Percentiles rank a stretch among this genome's conserved stretches.
These are phyloP conservation scores for Atta texana DNA, from an alignment of 1,140 invertebrate genomes.

Conservation along the genomic window DNA sequence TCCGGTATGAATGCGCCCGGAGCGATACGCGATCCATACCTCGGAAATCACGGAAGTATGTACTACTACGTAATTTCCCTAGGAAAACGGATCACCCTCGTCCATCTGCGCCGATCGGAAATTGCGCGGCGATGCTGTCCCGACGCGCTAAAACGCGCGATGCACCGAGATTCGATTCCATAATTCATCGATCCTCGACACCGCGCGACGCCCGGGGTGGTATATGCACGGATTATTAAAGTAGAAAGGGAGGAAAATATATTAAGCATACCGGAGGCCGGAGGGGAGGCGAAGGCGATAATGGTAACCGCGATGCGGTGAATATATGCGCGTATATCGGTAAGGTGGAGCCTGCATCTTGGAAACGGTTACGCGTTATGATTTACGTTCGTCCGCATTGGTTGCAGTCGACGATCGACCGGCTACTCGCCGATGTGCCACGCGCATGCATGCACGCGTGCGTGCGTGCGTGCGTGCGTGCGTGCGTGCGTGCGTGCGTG, in stretches of 20 bases:
- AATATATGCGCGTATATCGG: neutral
- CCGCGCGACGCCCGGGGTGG: conserved; percentile 25
- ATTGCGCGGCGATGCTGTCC: conserved; percentile 34
- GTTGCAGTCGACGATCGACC: conserved; percentile 41
- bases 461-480: neutral
- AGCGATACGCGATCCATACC: conserved; percentile 32
- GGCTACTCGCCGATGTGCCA: conserved; percentile 58
- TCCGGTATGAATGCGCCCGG: conserved; percentile 34
- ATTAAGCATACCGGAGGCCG: neutral
- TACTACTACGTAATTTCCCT: conserved; percentile 39
- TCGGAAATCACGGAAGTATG: conserved; percentile 54
- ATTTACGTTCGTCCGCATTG: conserved; percentile 77
- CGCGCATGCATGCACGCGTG: neutral
- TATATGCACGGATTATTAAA: conserved; percentile 53
- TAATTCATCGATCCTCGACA: conserved; percentile 62
- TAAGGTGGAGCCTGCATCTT: conserved; percentile 74
- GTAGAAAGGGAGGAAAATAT: conserved; percentile 26
- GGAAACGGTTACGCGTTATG: conserved; percentile 80
- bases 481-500: neutral
- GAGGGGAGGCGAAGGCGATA: conserved; percentile 25
- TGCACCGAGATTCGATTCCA: conserved; percentile 36
- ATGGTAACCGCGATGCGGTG: conserved; percentile 31
- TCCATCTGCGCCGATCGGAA: conserved; percentile 38
- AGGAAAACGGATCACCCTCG: conserved; percentile 53
- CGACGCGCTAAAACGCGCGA: neutral